Percentiles rank a stretch among this genome's conserved stretches.
phyloP scores from a whole-genome alignment of 2,888 invertebrate genomes.

The Pegoplata infirma region DNA sequence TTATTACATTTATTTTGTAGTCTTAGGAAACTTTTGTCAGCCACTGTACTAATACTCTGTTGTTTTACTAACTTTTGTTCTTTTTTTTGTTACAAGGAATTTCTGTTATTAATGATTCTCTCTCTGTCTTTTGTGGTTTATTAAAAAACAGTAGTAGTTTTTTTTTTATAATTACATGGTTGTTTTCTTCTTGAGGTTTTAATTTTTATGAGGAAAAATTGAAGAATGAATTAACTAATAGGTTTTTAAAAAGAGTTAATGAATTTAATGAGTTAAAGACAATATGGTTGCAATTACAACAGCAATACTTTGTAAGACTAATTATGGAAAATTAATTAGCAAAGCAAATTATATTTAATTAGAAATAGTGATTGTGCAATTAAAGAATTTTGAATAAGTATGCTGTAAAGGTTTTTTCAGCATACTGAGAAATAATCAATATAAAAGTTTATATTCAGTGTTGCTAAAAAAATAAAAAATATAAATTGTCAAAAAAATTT shows the following conservation, averaged over 20 bases:
- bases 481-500: too few species aligned
- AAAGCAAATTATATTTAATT: too few species aligned
- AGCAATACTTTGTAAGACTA: not conserved
- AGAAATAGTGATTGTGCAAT: too few species aligned
- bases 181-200: too few species aligned
- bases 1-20: too few species aligned
- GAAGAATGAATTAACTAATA: slow-evolving; percentile 12
- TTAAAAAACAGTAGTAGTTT: slow-evolving; percentile 11
- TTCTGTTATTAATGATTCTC: slow-evolving; percentile 15
- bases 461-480: too few species aligned
- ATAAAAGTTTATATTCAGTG: too few species aligned
- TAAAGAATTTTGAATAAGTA: too few species aligned
- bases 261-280: slow-evolving; percentile 21
- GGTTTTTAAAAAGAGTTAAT: slow-evolving; percentile 23
- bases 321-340: too few species aligned
- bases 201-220: not conserved
- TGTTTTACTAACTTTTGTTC: slow-evolving; percentile 1
- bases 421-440: too few species aligned
- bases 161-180: not conserved
- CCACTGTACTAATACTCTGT: not conserved
- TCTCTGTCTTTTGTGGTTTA: not conserved
- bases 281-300: not conserved
- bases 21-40: too few species aligned
- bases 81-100: not conserved
- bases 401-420: too few species aligned